phyloP scores from a whole-genome alignment of 2,113 vertebrate species.

The Nannobrachium achirus region DNA sequence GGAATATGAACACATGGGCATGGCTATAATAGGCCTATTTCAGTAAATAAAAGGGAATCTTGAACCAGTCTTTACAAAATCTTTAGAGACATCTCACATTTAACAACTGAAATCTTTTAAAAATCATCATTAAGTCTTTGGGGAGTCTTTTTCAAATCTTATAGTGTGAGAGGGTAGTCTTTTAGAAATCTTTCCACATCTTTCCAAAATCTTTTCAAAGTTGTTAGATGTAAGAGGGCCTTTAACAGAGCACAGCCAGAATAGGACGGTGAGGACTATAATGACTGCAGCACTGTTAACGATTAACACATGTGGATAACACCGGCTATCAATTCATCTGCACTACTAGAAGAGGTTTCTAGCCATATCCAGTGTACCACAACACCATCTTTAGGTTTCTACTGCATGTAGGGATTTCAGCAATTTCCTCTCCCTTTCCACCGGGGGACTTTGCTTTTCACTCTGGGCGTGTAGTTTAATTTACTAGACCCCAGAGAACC shows the following conservation, averaged over 20 bases:
- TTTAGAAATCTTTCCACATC: no score
- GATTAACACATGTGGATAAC: slow-evolving; percentile 1
- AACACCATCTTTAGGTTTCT: not conserved
- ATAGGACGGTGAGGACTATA: slow-evolving; percentile 7
- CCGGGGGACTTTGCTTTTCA: not conserved
- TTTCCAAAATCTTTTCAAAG: no score
- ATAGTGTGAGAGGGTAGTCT: no score
- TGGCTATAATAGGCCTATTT: no score
- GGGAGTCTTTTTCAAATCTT: no score
- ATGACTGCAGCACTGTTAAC: not conserved
- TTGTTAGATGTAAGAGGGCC: no score
- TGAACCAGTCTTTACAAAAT: no score
- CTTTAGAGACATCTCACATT: no score
- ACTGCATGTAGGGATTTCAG: not conserved
- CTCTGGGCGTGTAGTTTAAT: not conserved
- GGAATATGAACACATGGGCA: no score
- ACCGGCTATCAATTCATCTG: not conserved
- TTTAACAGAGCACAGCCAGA: not conserved
- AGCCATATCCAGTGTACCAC: not conserved
- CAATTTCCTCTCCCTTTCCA: not conserved
- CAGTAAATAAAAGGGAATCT: not conserved
- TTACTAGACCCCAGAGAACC: not conserved
- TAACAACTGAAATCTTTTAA: no score
- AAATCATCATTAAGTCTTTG: no score
- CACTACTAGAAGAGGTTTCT: not conserved